Base-by-base conservation (phyloP, 2,888 invertebrate genomes). In the Ommatoiulus sabulosus region DNA sequence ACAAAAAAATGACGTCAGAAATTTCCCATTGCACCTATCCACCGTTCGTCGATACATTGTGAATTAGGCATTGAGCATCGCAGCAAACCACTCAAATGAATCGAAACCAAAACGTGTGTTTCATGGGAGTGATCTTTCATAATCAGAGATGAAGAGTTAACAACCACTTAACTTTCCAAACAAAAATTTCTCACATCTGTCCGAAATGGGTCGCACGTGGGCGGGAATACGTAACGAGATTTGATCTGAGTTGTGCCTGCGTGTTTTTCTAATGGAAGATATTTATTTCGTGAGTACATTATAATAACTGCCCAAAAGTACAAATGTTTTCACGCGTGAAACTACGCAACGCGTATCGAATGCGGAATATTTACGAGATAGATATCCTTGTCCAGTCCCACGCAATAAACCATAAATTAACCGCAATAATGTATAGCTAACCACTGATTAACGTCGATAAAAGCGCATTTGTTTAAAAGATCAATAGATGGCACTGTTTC, bases 331-430 rank as follows among this genome's bases (percentile, higher is more conserved):
- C 63, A n/a, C 63, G 7, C 63, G 1, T 63, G 63, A n/a, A 63
- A 63, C 5, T 63, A 6, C 57, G 15, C 15, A 57, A 57, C 15
- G 57, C 57, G 57, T 57, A 57, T 57, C 17, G 57, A 57, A 17
- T 57, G 12, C 57, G 17, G 63, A 63, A 63, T 63, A 63, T 63
- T 63, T 63, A 63, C 63, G 63, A 63, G 63, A 63, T 63, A n/a
- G n/a, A n/a, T 63, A 63, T 15, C 63, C 63, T 63, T 63, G 63
- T 63, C 20, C 17, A 63, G 17, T n/a, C 63, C 63, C n/a, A 63
- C 63, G 63, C 63, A 63, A 63, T n/a, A 17, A 63, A 5, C 15
- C n/a, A 63, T 63, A 63, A 63, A 63, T 63, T 63, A 63, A 5
- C 48, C 63, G 57, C 17, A 0, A 4, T 15, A 57, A 57, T 10